These are phyloP conservation scores for Patiria pectinifera DNA, from an alignment of 53 echinoderm and acorn worm species.

Conservation along the genomic window DNA sequence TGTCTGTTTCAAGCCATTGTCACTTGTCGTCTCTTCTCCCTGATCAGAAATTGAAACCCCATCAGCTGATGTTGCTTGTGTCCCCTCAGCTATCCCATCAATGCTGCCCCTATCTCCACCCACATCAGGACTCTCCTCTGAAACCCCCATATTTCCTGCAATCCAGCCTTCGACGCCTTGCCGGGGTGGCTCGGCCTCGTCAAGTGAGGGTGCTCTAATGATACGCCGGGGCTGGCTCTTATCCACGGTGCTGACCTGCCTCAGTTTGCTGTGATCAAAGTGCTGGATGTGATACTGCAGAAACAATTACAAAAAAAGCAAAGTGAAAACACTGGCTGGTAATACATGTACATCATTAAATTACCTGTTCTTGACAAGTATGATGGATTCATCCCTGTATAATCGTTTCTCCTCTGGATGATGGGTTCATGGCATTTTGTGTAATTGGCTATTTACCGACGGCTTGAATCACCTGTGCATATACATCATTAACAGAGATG, in stretches of 20 bases:
- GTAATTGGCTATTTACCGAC: no score
- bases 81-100: background rate
- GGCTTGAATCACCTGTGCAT: no score
- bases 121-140: background rate
- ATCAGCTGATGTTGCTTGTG: background rate
- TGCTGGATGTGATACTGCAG: conserved; percentile 73
- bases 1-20: background rate
- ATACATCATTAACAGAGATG: no score
- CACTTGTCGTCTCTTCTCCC: background rate
- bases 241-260: conserved; percentile 68
- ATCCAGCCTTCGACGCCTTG: conserved; percentile 44
- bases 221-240: conserved; percentile 57
- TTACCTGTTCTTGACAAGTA: background rate
- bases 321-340: background rate
- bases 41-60: background rate
- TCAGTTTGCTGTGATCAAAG: conserved; percentile 68
- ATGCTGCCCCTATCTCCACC: background rate
- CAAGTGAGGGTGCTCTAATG: conserved; percentile 57
- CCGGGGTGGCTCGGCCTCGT: conserved; percentile 48
- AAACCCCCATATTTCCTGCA: background rate
- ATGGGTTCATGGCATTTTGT: no score
- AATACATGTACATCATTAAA: background rate
- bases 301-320: background rate
- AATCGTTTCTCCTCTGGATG: no score
- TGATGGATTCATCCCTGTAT: no score